Evolutionary conservation across 2,797 vertebrate species (phyloP), one percentile per base, ranked within the genome.

Genomic region (Paedocypris micromegethes): DNA sequence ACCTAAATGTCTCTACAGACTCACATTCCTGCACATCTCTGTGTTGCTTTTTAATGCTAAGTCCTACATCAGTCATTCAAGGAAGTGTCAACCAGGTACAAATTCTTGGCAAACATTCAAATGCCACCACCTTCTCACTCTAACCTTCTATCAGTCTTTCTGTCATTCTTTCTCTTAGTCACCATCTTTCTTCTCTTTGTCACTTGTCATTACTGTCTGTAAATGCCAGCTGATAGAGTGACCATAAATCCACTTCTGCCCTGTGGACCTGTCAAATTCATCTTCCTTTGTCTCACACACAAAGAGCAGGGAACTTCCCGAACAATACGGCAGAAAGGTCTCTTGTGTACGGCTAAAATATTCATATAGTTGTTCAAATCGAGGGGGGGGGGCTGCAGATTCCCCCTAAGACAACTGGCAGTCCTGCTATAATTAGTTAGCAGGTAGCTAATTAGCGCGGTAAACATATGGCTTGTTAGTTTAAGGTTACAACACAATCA

Each of bases 201-300:
- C 66, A 68, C 70, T 68, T 62, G 72, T 63, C 61, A 74, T 70
- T 58, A 70, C 63, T 55, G 40, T 75, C 73, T 60, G 67, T 60
- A 74, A 74, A 74, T 74, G 62, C 40, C 62, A 74, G 72, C 67
- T 66, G 72, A 65, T 42, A 54, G 44, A 66, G 57, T 37, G 39
- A 5, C 56, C 42, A 55, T 56, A 65, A 61, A 66, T 74, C 54
- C 62, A 51, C 72, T 60, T 51, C 37, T 69, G 38, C 48, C 57
- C 37, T 51, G 3, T 4, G 4, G 51, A 50, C 37, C 45, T 44
- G 58, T 68, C 62, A 65, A 54, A 56, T 57, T 57, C 38, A 74
- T 51, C 66, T 56, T 50, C 42, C 39, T 47, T 60, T 61, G 38
- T 61, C 51, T 61, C 6, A 51, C 47, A 47, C 4, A 38, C 60